Percentiles rank a stretch among this genome's conserved stretches.
Conservation (phyloP, 2,888 invertebrate genomes). For the Drosophila demipolita region DNA sequence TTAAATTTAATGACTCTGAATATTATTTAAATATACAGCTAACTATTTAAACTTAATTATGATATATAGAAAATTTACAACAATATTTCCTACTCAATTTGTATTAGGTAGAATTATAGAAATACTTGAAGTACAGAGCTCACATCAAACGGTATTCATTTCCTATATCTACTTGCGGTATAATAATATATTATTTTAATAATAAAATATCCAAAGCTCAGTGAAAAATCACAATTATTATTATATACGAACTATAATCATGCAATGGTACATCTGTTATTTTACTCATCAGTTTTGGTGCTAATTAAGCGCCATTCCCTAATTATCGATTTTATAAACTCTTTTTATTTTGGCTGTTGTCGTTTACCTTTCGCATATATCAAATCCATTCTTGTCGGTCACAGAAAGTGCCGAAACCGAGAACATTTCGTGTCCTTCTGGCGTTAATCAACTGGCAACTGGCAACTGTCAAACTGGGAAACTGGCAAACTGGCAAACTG, state of each 20-base stretch:
- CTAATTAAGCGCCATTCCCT: constrained; percentile 10
- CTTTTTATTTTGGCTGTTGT: constrained; percentile 8
- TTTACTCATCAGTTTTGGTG: neutral
- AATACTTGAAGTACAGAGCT: neutral
- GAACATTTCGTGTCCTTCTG: constrained; percentile 66
- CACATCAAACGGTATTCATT: neutral
- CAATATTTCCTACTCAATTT: neutral
- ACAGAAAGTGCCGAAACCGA: constrained; percentile 42
- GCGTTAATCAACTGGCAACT: constrained; percentile 71
- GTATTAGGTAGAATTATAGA: neutral
- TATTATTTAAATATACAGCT: constrained; percentile 8
- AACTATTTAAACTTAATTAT: neutral
- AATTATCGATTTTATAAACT: constrained; percentile 46
- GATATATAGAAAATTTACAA: neutral
- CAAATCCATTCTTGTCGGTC: constrained; percentile 52
- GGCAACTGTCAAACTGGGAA: constrained; percentile 28
- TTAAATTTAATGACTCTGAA: constrained; percentile 12
- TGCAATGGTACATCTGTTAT: neutral
- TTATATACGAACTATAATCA: neutral
- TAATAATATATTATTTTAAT: neutral
- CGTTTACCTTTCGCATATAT: constrained; percentile 42
- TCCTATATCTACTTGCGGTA: neutral
- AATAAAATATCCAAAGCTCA: neutral
- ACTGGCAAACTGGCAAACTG: constrained; percentile 25
- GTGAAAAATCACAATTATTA: neutral